Percentiles rank a stretch among this genome's conserved stretches.
Conservation (phyloP, 2,797 vertebrate species). For the Urosaurus nigricauda region DNA sequence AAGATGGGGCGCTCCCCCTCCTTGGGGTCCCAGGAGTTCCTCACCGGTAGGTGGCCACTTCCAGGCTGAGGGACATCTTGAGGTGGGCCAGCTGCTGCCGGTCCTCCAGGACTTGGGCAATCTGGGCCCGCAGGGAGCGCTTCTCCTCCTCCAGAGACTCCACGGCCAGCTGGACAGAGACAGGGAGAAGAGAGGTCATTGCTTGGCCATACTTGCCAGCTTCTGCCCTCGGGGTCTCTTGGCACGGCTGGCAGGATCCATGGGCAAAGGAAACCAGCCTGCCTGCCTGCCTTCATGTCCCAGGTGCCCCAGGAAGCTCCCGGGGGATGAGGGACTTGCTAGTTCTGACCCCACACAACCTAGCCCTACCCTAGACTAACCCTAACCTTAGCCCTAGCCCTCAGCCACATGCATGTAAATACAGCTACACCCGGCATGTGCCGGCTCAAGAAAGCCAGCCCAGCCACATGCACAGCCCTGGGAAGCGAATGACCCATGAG, state of each 20-base stretch:
- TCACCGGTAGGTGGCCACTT: slow-evolving; percentile 95
- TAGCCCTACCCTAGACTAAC: too few species aligned
- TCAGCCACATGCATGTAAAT: not conserved
- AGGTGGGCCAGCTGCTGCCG: slow-evolving; percentile 86
- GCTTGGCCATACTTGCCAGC: not conserved
- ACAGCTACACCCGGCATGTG: not conserved
- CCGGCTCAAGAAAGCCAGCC: not conserved
- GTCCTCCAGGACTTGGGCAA: slow-evolving; percentile 84
- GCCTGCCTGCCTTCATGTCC: not conserved
- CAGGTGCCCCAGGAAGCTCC: too few species aligned
- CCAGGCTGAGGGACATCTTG: slow-evolving; percentile 91
- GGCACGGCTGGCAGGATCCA: not conserved
- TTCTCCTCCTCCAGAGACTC: slow-evolving; percentile 88
- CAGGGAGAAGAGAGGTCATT: not conserved
- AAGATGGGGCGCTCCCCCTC: not conserved
- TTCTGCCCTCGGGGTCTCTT: not conserved
- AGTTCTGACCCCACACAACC: too few species aligned
- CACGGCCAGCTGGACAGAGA: slow-evolving; percentile 80
- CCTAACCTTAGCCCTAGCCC: too few species aligned
- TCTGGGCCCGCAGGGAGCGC: slow-evolving; percentile 81
- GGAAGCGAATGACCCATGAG: not conserved
- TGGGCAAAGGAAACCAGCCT: not conserved
- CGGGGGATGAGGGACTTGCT: too few species aligned
- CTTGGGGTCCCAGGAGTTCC: not conserved
- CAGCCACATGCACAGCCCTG: too few species aligned